These are phyloP conservation scores for Ceriagrion tenellum DNA, from an alignment of 2,888 invertebrate species.

Conservation along the genomic window DNA sequence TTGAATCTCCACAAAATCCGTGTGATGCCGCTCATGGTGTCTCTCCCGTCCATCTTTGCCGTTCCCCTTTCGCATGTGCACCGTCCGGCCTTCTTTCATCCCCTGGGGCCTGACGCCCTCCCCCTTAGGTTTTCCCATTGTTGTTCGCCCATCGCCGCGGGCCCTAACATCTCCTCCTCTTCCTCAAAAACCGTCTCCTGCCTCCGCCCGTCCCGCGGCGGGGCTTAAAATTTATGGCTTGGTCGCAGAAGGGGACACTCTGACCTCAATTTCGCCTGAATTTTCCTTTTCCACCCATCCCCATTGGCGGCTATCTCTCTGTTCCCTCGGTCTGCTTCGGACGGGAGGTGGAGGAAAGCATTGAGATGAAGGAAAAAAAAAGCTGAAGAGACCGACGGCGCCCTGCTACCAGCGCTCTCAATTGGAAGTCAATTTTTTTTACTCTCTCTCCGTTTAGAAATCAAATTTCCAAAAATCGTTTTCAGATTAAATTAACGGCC, in stretches of 20 bases:
- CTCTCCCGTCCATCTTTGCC: too few species aligned
- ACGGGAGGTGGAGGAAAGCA: not conserved
- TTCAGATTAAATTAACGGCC: constrained; percentile 20
- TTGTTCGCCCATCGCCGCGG: not conserved
- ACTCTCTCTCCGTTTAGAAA: not conserved
- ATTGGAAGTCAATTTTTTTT: not conserved
- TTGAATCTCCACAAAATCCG: too few species aligned
- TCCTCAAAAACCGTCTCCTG: not conserved
- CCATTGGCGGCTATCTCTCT: not conserved
- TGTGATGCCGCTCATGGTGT: too few species aligned
- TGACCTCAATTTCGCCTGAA: constrained; percentile 9
- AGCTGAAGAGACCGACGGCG: not conserved
- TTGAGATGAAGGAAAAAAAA: not conserved
- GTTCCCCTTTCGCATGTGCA: too few species aligned
- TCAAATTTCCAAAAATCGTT: constrained; percentile 12
- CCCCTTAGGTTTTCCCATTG: not conserved
- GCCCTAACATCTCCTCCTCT: not conserved
- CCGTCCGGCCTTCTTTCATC: not conserved
- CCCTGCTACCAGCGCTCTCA: not conserved
- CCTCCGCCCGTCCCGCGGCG: not conserved
- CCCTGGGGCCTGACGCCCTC: not conserved
- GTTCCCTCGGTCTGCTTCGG: not conserved
- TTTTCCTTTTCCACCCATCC: not conserved
- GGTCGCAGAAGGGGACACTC: constrained; percentile 7
- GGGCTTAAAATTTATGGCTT: constrained; percentile 32